A percentile compares a stretch with the other conserved stretches of the same genome.
phyloP scores from a whole-genome alignment of 2,888 invertebrate species.

The Caenorhabditis parvicauda region DNA sequence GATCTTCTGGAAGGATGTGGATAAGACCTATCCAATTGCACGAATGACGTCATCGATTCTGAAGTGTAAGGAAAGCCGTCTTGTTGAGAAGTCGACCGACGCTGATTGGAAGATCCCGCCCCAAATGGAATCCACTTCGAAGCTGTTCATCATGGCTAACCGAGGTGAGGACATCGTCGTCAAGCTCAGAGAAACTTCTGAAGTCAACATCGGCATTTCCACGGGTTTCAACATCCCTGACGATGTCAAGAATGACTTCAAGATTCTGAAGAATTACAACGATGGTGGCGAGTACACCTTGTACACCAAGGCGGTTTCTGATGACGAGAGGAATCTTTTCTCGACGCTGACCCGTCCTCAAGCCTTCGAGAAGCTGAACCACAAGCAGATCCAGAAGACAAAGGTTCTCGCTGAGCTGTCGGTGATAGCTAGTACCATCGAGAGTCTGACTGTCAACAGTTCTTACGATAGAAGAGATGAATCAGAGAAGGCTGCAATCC shows the following conservation, averaged over 20 bases:
- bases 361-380: slow-evolving; percentile 22
- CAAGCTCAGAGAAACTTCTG: slow-evolving; percentile 34
- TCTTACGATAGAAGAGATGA: slow-evolving; percentile 19
- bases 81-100: slow-evolving; percentile 2
- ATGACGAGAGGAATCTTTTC: slow-evolving; percentile 25
- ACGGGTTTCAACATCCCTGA: slow-evolving; percentile 38
- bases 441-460: slow-evolving; percentile 19
- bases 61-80: slow-evolving; percentile 13
- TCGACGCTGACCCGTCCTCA: slow-evolving; percentile 19
- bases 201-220: slow-evolving; percentile 39
- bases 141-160: slow-evolving; percentile 31
- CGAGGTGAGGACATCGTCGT: slow-evolving; percentile 24
- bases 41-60: slow-evolving; percentile 5
- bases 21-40: slow-evolving; percentile 2
- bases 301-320: slow-evolving; percentile 38
- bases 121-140: slow-evolving; percentile 9
- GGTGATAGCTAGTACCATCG: slow-evolving; percentile 26
- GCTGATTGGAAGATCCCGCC: slow-evolving; percentile 29
- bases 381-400: slow-evolving; percentile 21
- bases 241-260: slow-evolving; percentile 10
- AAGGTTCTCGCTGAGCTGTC: slow-evolving; percentile 14
- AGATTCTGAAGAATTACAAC: slow-evolving; percentile 25
- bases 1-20: slow-evolving; percentile 34
- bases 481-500: background rate
- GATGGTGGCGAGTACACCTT: slow-evolving; percentile 48